Conservation (phyloP, 2,797 vertebrate species). For the Lepus townsendii region DNA sequence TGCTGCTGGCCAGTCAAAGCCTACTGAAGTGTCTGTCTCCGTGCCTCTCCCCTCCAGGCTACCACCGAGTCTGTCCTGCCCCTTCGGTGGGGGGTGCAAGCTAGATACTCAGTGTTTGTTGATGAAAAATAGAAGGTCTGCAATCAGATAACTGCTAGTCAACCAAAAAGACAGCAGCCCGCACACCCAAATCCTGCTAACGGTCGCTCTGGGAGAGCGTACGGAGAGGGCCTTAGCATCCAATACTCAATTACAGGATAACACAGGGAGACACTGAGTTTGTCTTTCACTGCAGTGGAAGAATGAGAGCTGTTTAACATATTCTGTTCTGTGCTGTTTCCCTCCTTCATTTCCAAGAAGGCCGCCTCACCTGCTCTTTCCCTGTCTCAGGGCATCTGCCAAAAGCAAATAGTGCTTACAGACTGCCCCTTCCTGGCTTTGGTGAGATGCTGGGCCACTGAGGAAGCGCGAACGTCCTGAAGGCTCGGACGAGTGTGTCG, state of each 20-base stretch:
- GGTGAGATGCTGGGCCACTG: neutral
- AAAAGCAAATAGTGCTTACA: slow-evolving; percentile 1
- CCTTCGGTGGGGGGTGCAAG: neutral
- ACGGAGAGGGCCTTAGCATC: neutral
- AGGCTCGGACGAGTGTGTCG: slow-evolving; percentile 1
- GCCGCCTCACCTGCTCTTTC: neutral
- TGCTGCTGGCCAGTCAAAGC: neutral
- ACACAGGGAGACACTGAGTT: neutral
- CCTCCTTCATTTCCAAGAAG: neutral
- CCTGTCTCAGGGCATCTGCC: slow-evolving; percentile 15
- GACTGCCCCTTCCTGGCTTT: neutral
- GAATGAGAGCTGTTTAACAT: neutral
- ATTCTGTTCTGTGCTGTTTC: slow-evolving; percentile 20
- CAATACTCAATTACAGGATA: neutral
- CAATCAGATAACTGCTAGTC: neutral
- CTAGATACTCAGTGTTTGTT: neutral
- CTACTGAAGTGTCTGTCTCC: neutral
- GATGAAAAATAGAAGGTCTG: neutral
- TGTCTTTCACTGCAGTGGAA: neutral
- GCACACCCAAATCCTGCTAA: neutral
- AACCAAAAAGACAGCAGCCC: slow-evolving; percentile 27
- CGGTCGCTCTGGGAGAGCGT: neutral
- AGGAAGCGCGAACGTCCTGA: neutral
- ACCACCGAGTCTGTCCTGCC: neutral
- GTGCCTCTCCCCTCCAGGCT: neutral